phyloP scores from a whole-genome alignment of 2,797 vertebrate genomes.

The Thamnophis elegans region DNA sequence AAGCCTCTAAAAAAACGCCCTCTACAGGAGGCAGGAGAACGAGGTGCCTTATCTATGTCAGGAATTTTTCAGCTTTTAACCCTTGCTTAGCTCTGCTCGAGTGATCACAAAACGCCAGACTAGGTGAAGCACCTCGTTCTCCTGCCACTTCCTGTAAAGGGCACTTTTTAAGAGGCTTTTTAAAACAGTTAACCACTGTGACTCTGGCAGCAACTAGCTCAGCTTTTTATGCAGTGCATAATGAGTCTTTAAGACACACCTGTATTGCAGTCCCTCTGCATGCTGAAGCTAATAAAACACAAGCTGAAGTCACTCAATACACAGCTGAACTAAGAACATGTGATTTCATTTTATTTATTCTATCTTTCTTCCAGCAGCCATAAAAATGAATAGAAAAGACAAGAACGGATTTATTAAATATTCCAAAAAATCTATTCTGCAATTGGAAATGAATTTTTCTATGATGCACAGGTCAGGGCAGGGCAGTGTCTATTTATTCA shows the following conservation, averaged over 20 bases:
- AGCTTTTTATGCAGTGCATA: too few species aligned
- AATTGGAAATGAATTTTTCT: not conserved
- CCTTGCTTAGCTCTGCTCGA: too few species aligned
- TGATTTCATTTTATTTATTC: not conserved
- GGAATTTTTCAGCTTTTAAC: too few species aligned
- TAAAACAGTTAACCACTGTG: too few species aligned
- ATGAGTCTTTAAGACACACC: not conserved
- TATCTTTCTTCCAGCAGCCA: not conserved
- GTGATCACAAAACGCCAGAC: too few species aligned
- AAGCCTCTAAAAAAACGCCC: too few species aligned
- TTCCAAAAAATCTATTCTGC: not conserved
- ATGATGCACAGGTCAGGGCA: not conserved
- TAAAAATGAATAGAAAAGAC: not conserved
- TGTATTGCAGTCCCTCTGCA: not conserved
- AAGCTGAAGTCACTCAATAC: not conserved
- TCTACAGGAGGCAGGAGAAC: too few species aligned
- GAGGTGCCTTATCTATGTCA: too few species aligned
- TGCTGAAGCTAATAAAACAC: not conserved
- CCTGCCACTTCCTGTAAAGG: too few species aligned
- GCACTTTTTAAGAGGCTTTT: too few species aligned
- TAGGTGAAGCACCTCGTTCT: too few species aligned
- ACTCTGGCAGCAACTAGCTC: too few species aligned
- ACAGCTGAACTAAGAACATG: not conserved
- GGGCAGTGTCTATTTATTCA: not conserved
- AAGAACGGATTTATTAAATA: conserved; percentile 13